Base-by-base conservation (phyloP, 1,140 invertebrate species). In the Drosophila lini region DNA sequence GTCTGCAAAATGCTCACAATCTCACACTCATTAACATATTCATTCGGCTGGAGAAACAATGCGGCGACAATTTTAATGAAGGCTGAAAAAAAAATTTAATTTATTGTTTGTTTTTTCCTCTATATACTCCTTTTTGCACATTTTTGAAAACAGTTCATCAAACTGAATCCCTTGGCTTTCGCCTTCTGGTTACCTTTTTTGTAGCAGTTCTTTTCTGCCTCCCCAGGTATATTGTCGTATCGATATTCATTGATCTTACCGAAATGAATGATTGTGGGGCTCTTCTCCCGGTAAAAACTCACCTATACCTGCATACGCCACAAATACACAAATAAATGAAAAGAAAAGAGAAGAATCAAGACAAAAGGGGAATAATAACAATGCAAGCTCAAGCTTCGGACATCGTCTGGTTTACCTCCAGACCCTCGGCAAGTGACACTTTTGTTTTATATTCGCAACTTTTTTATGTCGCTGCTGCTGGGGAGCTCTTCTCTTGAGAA, bases 401-500 rank as follows among this genome's bases (percentile, higher is more conserved):
- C 58, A 45, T 60, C 73, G 74, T 58, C 74, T 77, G 52, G 73
- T 45, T 55, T 55, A 58, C 52, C 61, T 57, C 44, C 57, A 76
- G 56, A 50, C 78, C 56, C 62, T 67, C 64, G 71, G 69, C 78
- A 89, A 89, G 78, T 89, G 85, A 90, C 85, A 89, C 81, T 90
- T 84, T 90, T 89, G 84, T 89, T 88, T 88, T 89, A 90, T 90
- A 84, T 89, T 84, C 70, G 84, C 81, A 81, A 85, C 80, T 90
- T 90, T 53, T 90, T 89, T 84, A 78, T 88, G 63, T 42, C 80
- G 32, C 7, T 55, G 34, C 34, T 38, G 52, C 32, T 55, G 19
- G 19, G 76, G 68, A 83, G 70, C 53, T 52, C 68, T 52, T 74
- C 61, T 56, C 68, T 61, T 48, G 57, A 88, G 71, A 88, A 88